Conservation (phyloP, 2,113 vertebrate genomes). For the Ancistrus triradiatus region DNA sequence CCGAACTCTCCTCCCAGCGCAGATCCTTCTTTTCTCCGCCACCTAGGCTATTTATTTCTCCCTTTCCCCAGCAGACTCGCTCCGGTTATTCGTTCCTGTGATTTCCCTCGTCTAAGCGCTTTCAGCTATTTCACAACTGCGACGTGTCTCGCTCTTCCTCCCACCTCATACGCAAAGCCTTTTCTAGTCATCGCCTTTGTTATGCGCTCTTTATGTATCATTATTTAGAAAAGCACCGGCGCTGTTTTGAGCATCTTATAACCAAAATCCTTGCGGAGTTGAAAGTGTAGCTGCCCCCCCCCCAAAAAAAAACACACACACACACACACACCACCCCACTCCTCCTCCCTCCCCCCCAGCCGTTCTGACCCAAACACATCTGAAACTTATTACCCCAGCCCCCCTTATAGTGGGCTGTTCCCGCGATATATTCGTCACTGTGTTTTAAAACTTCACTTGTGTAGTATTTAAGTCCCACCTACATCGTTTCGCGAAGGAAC, state of each 20-base stretch:
- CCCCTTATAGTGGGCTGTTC: constrained; percentile 55
- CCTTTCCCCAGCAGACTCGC: constrained; percentile 43
- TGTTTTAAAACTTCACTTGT: constrained; percentile 47
- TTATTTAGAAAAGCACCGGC: constrained; percentile 46
- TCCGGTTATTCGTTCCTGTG: constrained; percentile 45
- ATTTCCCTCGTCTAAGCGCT: constrained; percentile 45
- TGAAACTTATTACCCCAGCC: constrained; percentile 69
- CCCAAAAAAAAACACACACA: no score
- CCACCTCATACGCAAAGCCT: constrained; percentile 39
- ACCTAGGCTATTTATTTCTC: constrained; percentile 34
- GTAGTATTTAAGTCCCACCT: constrained; percentile 53
- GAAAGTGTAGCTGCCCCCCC: constrained; percentile 58
- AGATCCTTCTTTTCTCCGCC: constrained; percentile 29
- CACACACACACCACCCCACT: constrained; percentile 43
- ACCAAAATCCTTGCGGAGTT: constrained; percentile 63
- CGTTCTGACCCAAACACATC: constrained; percentile 68
- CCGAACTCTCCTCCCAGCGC: constrained; percentile 42
- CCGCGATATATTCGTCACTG: constrained; percentile 54
- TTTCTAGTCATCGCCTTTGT: constrained; percentile 50
- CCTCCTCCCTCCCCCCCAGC: constrained; percentile 41
- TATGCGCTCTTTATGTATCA: constrained; percentile 48
- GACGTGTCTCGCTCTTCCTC: constrained; percentile 48
- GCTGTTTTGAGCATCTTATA: constrained; percentile 67
- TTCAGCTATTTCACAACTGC: constrained; percentile 46
- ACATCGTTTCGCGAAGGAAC: constrained; percentile 36